Evolutionary conservation across 2,888 invertebrate species (phyloP), one percentile per base, ranked within the genome.

Genomic region (Polietes domitor): DNA sequence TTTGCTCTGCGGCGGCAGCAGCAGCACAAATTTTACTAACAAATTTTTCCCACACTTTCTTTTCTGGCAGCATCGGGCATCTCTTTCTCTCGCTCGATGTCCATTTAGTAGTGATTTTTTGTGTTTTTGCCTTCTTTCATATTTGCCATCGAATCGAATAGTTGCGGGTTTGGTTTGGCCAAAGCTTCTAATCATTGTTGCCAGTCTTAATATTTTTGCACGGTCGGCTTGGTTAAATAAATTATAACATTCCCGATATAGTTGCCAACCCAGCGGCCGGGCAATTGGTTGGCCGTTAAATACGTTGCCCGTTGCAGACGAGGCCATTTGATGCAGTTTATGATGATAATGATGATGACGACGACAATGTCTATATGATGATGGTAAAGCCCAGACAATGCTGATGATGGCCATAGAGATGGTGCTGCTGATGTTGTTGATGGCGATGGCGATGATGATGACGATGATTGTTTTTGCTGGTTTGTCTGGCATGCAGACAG

Each of bases 31-130:
- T 84, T 84, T 84, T 81, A 84, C 73, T 81, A 81, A 79, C 78
- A 84, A 84, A 84, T 84, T 84, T 83, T 84, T 84, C 81, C 84
- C 84, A 84, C 84, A 84, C 84, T 84, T 84, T 84, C 84, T 84
- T 77, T 83, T 83, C 81, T 75, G 15, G 21, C 41, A 19, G 65
- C 21, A 58, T 24, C 41, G 68, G 32, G 21, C 43, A 24, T 0
- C 68, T 7, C n/a, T 26, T 2, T 10, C n/a, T n/a, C 1, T 61
- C n/a, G n/a, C n/a, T n/a, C n/a, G n/a, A n/a, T n/a, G n/a, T n/a
- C 32, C 32, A 28, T 68, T 68, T 68, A 24, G 43, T 21, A 12
- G 15, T 15, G 61, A 55, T 9, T 19, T 61, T 61, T 12, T 26
- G n/a, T 21, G 24, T 55, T 61, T 28, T 28, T 37, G 4, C 9